Evolutionary conservation across 2,797 vertebrate species (phyloP), one percentile per base, ranked within the genome.

Genomic region (Syngnathus rostellatus): DNA sequence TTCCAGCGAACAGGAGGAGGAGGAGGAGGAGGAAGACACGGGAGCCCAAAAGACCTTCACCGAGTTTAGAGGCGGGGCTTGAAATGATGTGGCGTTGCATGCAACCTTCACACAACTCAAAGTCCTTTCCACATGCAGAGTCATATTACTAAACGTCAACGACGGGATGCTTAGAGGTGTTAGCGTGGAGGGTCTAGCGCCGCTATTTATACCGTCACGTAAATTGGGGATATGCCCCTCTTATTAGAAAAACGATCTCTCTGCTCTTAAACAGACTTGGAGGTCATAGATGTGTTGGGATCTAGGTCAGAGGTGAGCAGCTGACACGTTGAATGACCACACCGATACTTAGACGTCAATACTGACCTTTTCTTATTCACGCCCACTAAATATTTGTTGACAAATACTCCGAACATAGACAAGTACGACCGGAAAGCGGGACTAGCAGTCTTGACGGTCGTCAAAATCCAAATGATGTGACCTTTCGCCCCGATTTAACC

Each of bases 91-190:
- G 86, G 72, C 51, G 75, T 76, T 85, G 89, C 75, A 75, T 76
- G 79, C 88, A 88, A 89, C 72, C 81, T 87, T 90, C 85, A 88
- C 86, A 86, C 85, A 74, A 77, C 75, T 72, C 72, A 58, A 64
- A 48, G 81, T 75, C 81, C 80, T 79, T 86, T 77, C 80, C 79
- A 75, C 63, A 77, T 84, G 77, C 72, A 82, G 86, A 83, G 72
- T 90, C 83, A 77, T 85, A 85, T 91, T 90, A 86, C 85, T 69
- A 84, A 85, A 85, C 83, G 87, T 85, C 83, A 83, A 81, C 86
- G 77, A 88, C 87, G 74, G 68, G 77, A 81, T 80, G 78, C 85
- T 86, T 85, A 83, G 74, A 82, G 76, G 82, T 81, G 83, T 83
- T 86, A 86, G 84, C 66, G 65, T 67, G 68, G 68, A 75, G 60